phyloP scores from a whole-genome alignment of 2,113 vertebrate genomes.

The Sylvietta virens region DNA sequence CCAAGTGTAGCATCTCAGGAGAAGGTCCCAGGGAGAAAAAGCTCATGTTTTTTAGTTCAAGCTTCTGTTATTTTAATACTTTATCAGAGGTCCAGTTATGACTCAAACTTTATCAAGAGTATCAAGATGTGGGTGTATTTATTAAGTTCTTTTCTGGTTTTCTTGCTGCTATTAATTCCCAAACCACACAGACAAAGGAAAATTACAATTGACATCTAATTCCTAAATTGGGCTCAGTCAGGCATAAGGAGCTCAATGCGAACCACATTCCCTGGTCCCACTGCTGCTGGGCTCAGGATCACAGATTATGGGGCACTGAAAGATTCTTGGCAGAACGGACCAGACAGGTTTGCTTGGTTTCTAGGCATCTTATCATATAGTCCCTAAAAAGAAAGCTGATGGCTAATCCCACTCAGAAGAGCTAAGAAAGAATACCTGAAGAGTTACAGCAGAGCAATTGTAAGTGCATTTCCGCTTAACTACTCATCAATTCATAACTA shows the following conservation, averaged over 20 bases:
- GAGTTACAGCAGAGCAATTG: background rate
- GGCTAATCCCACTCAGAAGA: background rate
- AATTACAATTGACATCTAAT: slow-evolving; percentile 43
- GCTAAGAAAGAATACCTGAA: background rate
- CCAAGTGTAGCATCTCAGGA: background rate
- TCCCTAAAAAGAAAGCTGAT: background rate
- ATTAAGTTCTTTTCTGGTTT: background rate
- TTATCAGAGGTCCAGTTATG: background rate
- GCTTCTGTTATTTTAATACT: background rate
- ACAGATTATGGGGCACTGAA: background rate
- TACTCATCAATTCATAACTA: background rate
- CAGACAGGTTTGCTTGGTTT: slow-evolving; percentile 11
- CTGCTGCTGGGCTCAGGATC: background rate
- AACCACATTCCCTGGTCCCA: background rate
- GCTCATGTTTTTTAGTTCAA: background rate
- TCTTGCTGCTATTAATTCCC: slow-evolving; percentile 16
- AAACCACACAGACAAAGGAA: slow-evolving; percentile 29
- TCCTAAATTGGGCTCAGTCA: slow-evolving; percentile 19
- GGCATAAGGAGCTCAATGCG: background rate
- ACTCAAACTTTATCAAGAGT: background rate
- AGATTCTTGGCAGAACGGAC: background rate
- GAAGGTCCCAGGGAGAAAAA: background rate
- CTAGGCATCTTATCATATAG: background rate
- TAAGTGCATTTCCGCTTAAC: background rate
- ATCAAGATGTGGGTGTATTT: background rate